A percentile compares a stretch with the other conserved stretches of the same genome.
These are phyloP conservation scores for Sebastes taczanowskii DNA, from an alignment of 2,797 vertebrate species.

Conservation along the genomic window DNA sequence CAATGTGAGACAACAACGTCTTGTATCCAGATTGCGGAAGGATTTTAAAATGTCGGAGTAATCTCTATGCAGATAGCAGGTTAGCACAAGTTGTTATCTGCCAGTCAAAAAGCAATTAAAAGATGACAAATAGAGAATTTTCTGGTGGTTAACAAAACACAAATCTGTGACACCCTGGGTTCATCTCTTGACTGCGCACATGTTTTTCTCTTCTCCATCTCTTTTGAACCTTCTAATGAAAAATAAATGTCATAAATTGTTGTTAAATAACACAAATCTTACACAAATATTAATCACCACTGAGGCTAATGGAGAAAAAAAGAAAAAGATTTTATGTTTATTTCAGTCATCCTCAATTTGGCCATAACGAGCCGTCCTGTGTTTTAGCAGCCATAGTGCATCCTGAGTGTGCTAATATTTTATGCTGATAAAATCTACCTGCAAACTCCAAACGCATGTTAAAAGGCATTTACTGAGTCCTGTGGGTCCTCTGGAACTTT, in stretches of 20 bases:
- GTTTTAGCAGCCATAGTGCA: background rate
- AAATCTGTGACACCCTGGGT: background rate
- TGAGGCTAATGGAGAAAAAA: background rate
- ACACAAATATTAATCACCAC: background rate
- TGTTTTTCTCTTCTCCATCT: background rate
- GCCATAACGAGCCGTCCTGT: background rate
- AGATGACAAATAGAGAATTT: background rate
- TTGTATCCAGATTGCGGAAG: background rate
- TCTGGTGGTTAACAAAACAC: background rate
- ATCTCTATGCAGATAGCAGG: constrained; percentile 23
- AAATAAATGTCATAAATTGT: background rate
- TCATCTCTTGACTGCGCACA: background rate
- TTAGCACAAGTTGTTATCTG: constrained; percentile 1
- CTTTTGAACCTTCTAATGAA: background rate
- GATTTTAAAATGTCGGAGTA: constrained; percentile 3
- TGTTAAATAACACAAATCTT: background rate
- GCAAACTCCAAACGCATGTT: constrained; percentile 17
- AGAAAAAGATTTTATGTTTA: background rate
- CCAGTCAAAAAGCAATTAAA: constrained; percentile 1
- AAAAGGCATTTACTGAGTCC: constrained; percentile 43
- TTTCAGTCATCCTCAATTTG: background rate
- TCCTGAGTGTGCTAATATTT: constrained; percentile 14
- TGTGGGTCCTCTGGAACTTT: constrained; percentile 25
- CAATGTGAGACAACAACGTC: background rate
- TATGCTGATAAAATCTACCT: constrained; percentile 46